phyloP scores from a whole-genome alignment of 1,140 invertebrate species.

The Apis cerana region DNA sequence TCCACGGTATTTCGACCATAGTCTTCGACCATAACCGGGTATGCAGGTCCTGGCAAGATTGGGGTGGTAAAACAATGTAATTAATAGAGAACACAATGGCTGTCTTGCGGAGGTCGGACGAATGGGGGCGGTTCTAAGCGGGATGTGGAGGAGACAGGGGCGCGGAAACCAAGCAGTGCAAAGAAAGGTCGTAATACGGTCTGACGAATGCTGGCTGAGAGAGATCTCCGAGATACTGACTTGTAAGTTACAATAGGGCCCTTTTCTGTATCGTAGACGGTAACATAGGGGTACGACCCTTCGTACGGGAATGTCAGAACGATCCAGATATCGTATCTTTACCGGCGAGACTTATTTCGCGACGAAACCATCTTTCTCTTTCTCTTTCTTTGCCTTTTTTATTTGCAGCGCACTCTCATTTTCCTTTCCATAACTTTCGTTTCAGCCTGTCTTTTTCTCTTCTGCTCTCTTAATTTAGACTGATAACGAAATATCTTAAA shows the following conservation, averaged over 20 bases:
- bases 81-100: conserved; percentile 75
- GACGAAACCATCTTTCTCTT: conserved; percentile 25
- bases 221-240: conserved; percentile 68
- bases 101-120: conserved; percentile 68
- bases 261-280: conserved; percentile 59
- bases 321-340: conserved; percentile 37
- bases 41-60: conserved; percentile 48
- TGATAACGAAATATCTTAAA: conserved; percentile 12
- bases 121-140: conserved; percentile 56
- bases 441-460: neutral
- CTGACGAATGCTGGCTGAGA: conserved; percentile 70
- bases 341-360: conserved; percentile 43
- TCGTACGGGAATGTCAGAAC: conserved; percentile 27
- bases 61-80: conserved; percentile 67
- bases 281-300: conserved; percentile 41
- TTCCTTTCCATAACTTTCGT: conserved; percentile 1
- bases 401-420: neutral
- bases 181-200: conserved; percentile 66
- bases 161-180: conserved; percentile 54
- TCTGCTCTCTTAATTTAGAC: conserved; percentile 15
- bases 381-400: neutral
- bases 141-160: conserved; percentile 41
- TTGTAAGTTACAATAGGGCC: conserved; percentile 69
- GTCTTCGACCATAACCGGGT: conserved; percentile 59
- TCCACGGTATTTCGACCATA: conserved; percentile 69